phyloP scores from a whole-genome alignment of 2,797 vertebrate genomes.

The Brachymystax lenok region DNA sequence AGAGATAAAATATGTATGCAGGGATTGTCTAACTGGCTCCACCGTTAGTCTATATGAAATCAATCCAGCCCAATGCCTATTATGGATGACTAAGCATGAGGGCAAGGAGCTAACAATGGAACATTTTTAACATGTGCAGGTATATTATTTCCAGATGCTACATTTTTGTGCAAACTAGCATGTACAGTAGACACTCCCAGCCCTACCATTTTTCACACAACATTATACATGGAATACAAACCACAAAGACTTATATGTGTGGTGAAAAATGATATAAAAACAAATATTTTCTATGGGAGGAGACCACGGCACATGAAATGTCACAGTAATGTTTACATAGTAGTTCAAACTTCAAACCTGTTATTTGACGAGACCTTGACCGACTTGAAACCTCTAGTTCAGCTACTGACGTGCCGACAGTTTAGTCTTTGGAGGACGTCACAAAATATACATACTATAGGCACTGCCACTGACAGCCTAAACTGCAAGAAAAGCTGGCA shows the following conservation, averaged over 20 bases:
- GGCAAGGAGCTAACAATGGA: neutral
- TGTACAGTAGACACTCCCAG: neutral
- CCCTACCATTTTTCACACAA: neutral
- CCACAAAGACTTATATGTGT: neutral
- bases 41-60: slow-evolving; percentile 3
- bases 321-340: neutral
- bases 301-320: neutral
- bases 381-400: neutral
- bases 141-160: neutral
- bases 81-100: no score
- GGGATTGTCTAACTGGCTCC: slow-evolving; percentile 2
- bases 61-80: neutral
- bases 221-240: neutral
- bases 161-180: neutral
- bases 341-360: neutral
- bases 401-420: neutral
- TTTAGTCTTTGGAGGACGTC: neutral
- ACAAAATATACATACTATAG: neutral
- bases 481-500: no score
- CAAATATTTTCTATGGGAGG: neutral
- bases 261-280: neutral
- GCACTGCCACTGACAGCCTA: neutral
- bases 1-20: neutral
- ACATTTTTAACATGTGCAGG: neutral
- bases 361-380: neutral